Conservation (phyloP, 2,797 vertebrate genomes). For the Euphonia xanthogaster region DNA sequence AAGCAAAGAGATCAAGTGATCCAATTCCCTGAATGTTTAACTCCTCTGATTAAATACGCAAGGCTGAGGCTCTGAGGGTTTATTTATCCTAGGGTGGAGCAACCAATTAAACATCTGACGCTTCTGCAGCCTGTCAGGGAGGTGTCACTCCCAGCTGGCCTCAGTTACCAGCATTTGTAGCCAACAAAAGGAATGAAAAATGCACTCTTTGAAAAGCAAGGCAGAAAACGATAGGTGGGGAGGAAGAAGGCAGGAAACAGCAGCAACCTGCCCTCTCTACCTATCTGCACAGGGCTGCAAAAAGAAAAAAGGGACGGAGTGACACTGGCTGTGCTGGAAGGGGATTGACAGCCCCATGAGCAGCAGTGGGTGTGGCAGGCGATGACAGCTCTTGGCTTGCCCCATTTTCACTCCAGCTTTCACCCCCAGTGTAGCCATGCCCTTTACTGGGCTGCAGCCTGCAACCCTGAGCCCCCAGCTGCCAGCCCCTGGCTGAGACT, state of each 20-base stretch:
- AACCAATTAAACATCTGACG: background rate
- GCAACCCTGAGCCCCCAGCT: background rate
- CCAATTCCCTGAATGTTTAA: background rate
- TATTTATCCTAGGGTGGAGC: background rate
- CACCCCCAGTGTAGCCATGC: background rate
- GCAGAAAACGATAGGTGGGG: background rate
- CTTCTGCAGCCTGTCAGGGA: background rate
- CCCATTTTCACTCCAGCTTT: background rate
- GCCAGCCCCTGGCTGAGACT: background rate
- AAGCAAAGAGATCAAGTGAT: background rate
- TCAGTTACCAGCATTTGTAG: background rate
- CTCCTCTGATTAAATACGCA: background rate
- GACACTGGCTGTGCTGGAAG: background rate
- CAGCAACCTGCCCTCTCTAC: background rate
- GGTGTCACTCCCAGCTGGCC: background rate
- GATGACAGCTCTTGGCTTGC: background rate
- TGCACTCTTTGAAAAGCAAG: background rate
- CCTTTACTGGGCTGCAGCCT: background rate
- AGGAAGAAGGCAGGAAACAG: background rate
- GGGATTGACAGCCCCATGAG: background rate
- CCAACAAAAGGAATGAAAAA: conserved; percentile 18
- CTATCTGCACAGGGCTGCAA: background rate
- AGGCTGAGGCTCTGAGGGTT: background rate
- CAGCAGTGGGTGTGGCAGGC: background rate
- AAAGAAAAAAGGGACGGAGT: background rate